Conservation (phyloP, 2,113 vertebrate species). For the Podiceps cristatus region DNA sequence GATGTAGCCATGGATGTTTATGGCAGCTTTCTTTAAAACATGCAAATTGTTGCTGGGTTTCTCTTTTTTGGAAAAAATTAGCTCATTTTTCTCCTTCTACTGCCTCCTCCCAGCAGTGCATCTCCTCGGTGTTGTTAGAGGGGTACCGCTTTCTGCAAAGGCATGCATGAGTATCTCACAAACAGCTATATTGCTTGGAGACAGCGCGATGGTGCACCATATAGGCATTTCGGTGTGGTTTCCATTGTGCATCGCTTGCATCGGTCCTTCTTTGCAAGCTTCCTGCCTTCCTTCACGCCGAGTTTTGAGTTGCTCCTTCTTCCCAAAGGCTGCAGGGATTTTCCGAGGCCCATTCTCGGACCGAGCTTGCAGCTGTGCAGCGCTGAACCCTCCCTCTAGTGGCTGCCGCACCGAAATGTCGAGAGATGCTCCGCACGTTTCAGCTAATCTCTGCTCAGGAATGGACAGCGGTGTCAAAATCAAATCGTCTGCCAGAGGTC, state of each 20-base stretch:
- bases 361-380: neutral
- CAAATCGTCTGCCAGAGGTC: accelerated
- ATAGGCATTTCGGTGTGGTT: neutral
- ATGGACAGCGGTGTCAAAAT: neutral
- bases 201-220: neutral
- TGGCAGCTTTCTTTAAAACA: neutral
- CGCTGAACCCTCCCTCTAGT: neutral
- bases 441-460: neutral
- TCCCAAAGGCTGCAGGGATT: neutral
- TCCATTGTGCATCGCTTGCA: accelerated
- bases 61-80: neutral
- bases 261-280: neutral
- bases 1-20: accelerated
- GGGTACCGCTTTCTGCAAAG: neutral
- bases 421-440: neutral
- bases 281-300: neutral
- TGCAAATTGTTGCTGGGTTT: neutral
- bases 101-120: neutral
- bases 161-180: neutral
- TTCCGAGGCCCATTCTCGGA: neutral
- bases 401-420: neutral
- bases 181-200: accelerated
- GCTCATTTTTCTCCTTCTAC: accelerated
- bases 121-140: neutral
- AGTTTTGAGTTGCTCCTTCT: neutral